Percentiles rank a stretch among this genome's conserved stretches.
Conservation (phyloP, 2,113 vertebrate genomes). For the Microtus richardsoni region DNA sequence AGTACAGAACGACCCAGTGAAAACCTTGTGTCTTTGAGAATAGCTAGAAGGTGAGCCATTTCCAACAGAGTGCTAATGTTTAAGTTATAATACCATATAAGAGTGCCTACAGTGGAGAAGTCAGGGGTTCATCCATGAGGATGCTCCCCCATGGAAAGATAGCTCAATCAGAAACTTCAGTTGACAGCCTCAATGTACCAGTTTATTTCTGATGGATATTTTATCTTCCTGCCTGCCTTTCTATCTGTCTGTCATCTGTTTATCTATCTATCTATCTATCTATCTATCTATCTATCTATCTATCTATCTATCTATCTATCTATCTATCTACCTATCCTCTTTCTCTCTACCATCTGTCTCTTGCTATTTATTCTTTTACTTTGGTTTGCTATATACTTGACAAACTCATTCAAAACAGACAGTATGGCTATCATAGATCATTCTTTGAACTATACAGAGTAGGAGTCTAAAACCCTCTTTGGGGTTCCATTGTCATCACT, state of each 20-base stretch:
- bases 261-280: not conserved
- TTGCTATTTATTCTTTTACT: not conserved
- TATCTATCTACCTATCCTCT: not conserved
- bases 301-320: not conserved
- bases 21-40: not conserved
- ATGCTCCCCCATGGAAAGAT: not conserved
- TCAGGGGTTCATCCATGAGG: not conserved
- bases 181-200: not conserved
- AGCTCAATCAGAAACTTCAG: not conserved
- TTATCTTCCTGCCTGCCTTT: not conserved
- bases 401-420: not conserved
- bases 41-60: not conserved
- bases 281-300: not conserved
- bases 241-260: not conserved
- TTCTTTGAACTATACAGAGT: not conserved
- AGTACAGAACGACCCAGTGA: not conserved
- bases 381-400: not conserved
- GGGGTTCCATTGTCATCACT: not conserved
- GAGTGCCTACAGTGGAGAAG: not conserved
- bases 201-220: not conserved
- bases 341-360: not conserved
- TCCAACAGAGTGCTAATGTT: not conserved
- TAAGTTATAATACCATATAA: not conserved
- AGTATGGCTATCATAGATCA: not conserved
- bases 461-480: not conserved